Evolutionary conservation across 2,888 invertebrate genomes (phyloP), one percentile per base, ranked within the genome.

Genomic region (Pseudanteris insignis): DNA sequence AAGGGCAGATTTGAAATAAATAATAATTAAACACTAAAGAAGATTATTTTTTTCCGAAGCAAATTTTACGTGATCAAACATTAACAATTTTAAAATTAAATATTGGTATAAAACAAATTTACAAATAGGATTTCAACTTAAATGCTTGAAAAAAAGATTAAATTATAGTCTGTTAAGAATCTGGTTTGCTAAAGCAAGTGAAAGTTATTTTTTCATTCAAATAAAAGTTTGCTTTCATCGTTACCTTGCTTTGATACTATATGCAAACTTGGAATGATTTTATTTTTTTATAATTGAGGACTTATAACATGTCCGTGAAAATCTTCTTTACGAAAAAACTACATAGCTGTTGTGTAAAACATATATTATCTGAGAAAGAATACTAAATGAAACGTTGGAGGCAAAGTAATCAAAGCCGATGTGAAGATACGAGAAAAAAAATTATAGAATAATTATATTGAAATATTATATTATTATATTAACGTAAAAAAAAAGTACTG

Each of bases 381-480:
- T 6, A 9, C 34, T 10, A 43, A 5, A 5, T 26, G 6, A 6
- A 46, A 46, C 30, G 29, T 34, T 24, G 24, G 47, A 36, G 37
- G 43, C 36, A 53, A 48, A 37, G 47, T 43, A 61, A 61, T 61
- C 55, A 61, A 55, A 61, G 51, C 30, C 12, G 43, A 50, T 36
- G 43, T 38, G 28, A 44, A 41, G 36, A 30, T 41, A 34, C 2
- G 8, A 18, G 18, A 18, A 40, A 51, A 34, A 10, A 44, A 55
- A 40, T 41, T 53, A 53, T 58, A 57, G 51, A 57, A 29, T 44
- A 28, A 53, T 48, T 63, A 57, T 62, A 58, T 53, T 58, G 36
- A 47, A 43, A 53, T 58, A 57, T 48, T 53, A 48, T 57, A 53
- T 53, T 58, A 63, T 44, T 64, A 64, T 67, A 68, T 65, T 69